A percentile compares a stretch with the other conserved stretches of the same genome.
Conservation (phyloP, 2,888 invertebrate genomes). For the Sinodicranocentrus sp. region DNA sequence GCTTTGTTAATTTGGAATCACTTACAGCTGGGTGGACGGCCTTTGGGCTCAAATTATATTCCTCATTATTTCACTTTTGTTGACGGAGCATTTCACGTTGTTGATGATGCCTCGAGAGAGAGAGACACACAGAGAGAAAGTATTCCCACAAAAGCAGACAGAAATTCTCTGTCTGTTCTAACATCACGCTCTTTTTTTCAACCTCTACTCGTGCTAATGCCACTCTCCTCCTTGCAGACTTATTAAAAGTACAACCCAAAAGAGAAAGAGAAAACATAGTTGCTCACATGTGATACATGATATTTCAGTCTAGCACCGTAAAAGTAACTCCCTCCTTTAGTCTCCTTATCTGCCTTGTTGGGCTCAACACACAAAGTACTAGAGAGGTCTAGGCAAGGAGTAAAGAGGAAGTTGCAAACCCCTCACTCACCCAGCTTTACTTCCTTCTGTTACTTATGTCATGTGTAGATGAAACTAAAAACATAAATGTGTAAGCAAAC, state of each 20-base stretch:
- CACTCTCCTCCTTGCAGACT: no score
- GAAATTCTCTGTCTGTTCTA: not conserved
- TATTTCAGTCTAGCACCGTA: not conserved
- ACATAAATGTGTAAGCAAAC: no score
- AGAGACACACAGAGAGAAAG: not conserved
- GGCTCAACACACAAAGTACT: no score
- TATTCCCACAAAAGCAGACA: not conserved
- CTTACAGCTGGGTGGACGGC: slow-evolving; percentile 49
- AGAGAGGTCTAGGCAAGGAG: not conserved
- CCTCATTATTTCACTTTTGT: slow-evolving; percentile 59
- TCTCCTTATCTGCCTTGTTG: no score
- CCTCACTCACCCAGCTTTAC: not conserved
- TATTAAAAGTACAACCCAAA: not conserved
- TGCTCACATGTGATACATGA: slow-evolving; percentile 35
- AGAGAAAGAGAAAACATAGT: not conserved
- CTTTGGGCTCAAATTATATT: slow-evolving; percentile 55
- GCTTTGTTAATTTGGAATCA: slow-evolving; percentile 56
- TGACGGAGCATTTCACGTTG: slow-evolving; percentile 43
- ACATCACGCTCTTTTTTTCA: not conserved
- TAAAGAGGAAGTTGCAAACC: slow-evolving; percentile 32
- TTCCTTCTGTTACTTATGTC: not conserved
- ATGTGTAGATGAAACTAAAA: no score
- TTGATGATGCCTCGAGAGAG: slow-evolving; percentile 24
- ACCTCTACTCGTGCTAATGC: not conserved
- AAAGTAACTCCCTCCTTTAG: slow-evolving; percentile 3